phyloP scores from a whole-genome alignment of 2,888 invertebrate genomes.

The Seira musarum region DNA sequence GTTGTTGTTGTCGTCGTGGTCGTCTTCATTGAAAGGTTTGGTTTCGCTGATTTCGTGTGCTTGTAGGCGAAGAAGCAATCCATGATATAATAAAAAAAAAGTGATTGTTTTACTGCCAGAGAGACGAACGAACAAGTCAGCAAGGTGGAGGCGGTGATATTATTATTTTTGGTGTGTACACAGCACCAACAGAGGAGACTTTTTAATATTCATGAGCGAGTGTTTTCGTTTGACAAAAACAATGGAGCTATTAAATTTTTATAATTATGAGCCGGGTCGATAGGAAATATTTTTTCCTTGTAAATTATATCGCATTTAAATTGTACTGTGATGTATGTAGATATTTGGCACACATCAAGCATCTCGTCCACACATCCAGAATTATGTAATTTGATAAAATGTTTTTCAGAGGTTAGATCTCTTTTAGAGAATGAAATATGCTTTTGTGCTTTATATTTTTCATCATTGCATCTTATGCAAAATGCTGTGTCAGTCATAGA shows the following conservation, averaged over 20 bases:
- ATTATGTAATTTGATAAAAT: slow-evolving; percentile 2
- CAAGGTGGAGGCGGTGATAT: background rate
- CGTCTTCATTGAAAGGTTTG: background rate
- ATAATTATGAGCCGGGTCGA: no score
- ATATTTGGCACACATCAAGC: background rate
- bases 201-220: slow-evolving; percentile 14
- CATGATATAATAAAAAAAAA: background rate
- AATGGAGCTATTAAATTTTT: no score
- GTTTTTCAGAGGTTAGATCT: no score
- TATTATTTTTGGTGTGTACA: background rate
- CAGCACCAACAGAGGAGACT: slow-evolving; percentile 3
- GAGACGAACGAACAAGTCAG: background rate
- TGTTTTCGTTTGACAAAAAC: slow-evolving; percentile 7
- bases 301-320: background rate
- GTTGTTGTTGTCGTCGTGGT: no score
- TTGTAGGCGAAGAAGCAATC: background rate
- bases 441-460: no score
- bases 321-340: background rate
- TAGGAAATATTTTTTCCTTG: background rate
- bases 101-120: slow-evolving; percentile 2
- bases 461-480: no score
- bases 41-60: slow-evolving; percentile 3
- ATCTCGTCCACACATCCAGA: no score
- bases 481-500: no score
- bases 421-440: no score